These are phyloP conservation scores for Mesochorus sp. DNA, from an alignment of 2,888 invertebrate species.

Conservation along the genomic window DNA sequence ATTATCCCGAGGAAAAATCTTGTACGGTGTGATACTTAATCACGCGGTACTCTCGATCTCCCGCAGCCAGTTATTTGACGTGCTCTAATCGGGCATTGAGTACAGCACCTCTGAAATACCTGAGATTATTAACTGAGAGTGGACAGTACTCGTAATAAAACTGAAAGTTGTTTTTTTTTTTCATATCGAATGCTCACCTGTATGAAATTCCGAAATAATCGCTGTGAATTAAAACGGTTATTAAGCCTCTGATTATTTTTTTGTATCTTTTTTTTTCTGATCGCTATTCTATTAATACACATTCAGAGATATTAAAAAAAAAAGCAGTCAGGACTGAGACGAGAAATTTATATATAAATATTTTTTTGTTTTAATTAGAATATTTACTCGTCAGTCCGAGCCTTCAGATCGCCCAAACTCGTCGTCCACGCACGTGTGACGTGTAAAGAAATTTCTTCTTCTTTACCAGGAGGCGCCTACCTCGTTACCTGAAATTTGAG, in stretches of 20 bases:
- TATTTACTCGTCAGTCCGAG: not conserved
- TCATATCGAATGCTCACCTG: not conserved
- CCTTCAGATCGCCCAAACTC: not conserved
- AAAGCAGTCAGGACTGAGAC: not conserved
- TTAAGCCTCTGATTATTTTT: not conserved
- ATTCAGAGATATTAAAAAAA: not conserved
- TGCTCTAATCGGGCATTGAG: slow-evolving; percentile 15
- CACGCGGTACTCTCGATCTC: too few relatives aligned
- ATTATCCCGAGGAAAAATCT: too few relatives aligned
- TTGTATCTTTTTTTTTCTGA: not conserved
- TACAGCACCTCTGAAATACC: slow-evolving; percentile 27
- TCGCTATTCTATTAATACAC: not conserved
- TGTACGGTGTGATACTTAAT: too few relatives aligned
- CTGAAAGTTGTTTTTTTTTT: too few relatives aligned
- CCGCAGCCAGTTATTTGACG: slow-evolving; percentile 19
- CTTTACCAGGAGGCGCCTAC: slow-evolving; percentile 8
- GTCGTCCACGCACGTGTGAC: not conserved
- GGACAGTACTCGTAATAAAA: slow-evolving; percentile 25
- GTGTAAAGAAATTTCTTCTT: slow-evolving; percentile 9
- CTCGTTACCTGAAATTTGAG: slow-evolving; percentile 32
- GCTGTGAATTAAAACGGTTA: not conserved
- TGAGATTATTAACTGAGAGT: slow-evolving; percentile 32
- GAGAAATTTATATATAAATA: too few relatives aligned
- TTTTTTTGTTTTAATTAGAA: not conserved
- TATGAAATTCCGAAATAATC: not conserved